phyloP scores from a whole-genome alignment of 2,797 vertebrate genomes.

The Mus spretus region DNA sequence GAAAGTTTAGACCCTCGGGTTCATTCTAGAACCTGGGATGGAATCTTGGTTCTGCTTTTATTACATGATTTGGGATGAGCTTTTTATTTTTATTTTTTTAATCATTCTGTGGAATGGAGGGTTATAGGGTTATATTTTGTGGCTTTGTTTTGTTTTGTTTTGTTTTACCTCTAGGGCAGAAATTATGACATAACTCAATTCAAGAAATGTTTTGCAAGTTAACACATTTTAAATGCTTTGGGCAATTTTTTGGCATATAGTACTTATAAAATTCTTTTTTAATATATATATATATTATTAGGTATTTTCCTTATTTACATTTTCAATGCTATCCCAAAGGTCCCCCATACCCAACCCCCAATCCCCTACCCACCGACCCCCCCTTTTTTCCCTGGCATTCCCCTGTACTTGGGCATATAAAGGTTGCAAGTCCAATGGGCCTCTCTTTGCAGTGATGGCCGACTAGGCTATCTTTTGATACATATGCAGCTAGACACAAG shows the following conservation, averaged over 20 bases:
- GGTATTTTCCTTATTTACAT: too few relatives aligned
- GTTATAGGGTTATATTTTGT: not conserved
- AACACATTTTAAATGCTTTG: not conserved
- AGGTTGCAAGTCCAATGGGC: too few relatives aligned
- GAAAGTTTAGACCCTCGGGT: not conserved
- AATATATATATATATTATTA: too few relatives aligned
- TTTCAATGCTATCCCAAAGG: too few relatives aligned
- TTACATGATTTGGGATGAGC: not conserved
- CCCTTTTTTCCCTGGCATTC: too few relatives aligned
- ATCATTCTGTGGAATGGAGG: not conserved
- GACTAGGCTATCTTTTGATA: too few relatives aligned
- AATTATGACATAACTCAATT: constrained; percentile 17
- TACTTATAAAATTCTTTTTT: constrained; percentile 18
- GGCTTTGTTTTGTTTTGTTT: constrained; percentile 1
- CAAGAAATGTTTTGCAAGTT: not conserved
- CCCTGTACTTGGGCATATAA: too few relatives aligned
- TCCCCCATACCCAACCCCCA: too few relatives aligned
- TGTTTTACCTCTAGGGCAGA: not conserved
- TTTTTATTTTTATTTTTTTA: not conserved
- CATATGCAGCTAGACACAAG: too few relatives aligned
- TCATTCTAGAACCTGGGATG: not conserved
- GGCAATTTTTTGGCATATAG: not conserved
- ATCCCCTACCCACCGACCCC: too few relatives aligned
- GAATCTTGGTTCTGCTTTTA: not conserved
- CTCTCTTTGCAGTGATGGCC: too few relatives aligned